A percentile compares a stretch with the other conserved stretches of the same genome.
phyloP scores from a whole-genome alignment of 2,113 vertebrate species.

The Axis porcinus region DNA sequence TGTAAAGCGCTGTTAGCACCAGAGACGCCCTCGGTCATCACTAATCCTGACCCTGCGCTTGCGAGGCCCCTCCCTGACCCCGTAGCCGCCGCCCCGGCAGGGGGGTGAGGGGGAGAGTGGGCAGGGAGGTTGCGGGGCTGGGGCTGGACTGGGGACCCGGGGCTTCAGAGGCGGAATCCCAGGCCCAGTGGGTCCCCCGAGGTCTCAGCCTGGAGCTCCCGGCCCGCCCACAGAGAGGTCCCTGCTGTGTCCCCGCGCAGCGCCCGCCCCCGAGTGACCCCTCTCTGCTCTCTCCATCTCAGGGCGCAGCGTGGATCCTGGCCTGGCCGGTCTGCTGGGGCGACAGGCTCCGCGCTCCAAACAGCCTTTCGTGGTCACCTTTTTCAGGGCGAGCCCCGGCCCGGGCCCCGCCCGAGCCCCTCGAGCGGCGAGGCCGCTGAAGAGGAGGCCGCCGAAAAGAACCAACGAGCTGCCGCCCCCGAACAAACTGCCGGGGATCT shows the following conservation, averaged over 20 bases:
- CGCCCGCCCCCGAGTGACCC: not conserved
- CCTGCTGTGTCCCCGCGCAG: not conserved
- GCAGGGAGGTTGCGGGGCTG: not conserved
- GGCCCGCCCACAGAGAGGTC: fast-evolving
- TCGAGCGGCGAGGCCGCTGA: slow-evolving; percentile 80
- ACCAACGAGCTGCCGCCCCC: slow-evolving; percentile 87
- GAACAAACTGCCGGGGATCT: slow-evolving; percentile 84
- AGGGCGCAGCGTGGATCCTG: slow-evolving; percentile 90
- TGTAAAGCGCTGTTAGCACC: not conserved
- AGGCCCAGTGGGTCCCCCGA: not conserved
- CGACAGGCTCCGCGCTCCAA: slow-evolving; percentile 88
- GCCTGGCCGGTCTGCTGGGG: slow-evolving; percentile 90
- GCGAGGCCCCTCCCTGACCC: fast-evolving
- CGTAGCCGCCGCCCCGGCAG: not conserved
- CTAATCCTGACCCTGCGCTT: no score
- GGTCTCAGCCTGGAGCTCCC: not conserved
- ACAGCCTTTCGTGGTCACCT: slow-evolving; percentile 97
- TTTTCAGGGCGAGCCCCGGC: slow-evolving; percentile 88
- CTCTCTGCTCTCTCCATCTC: slow-evolving; percentile 24
- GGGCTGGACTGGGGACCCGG: fast-evolving
- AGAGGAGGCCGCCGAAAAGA: slow-evolving; percentile 86
- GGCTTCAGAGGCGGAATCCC: not conserved
- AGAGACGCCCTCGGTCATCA: fast-evolving
- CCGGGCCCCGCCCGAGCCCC: slow-evolving; percentile 84
- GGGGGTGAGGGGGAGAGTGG: no score